phyloP scores from a whole-genome alignment of 2,888 invertebrate genomes.

The Campaea margaritaria region DNA sequence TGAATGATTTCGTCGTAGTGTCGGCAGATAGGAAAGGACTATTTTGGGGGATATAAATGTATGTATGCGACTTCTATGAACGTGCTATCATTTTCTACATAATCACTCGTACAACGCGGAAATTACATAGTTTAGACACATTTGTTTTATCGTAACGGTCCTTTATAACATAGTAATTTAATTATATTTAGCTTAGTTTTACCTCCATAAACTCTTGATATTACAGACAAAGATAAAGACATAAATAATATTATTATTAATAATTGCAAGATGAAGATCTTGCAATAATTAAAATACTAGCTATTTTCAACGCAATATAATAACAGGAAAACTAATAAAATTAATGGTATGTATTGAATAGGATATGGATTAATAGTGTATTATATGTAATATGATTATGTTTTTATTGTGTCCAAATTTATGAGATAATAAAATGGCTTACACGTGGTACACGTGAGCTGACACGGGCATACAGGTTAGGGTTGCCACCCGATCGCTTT shows the following conservation, averaged over 20 bases:
- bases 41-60: background rate
- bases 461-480: slow-evolving; percentile 29
- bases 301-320: slow-evolving; percentile 29
- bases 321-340: slow-evolving; percentile 42
- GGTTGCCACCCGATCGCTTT: slow-evolving; percentile 23
- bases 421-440: slow-evolving; percentile 41
- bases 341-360: slow-evolving; percentile 34
- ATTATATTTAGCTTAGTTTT: background rate
- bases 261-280: slow-evolving; percentile 26
- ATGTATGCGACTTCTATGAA: background rate
- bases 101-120: too few relatives aligned
- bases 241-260: slow-evolving; percentile 27
- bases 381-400: slow-evolving; percentile 38
- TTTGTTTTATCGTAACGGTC: too few relatives aligned
- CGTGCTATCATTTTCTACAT: background rate
- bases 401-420: slow-evolving; percentile 42
- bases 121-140: too few relatives aligned
- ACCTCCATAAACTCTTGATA: slow-evolving; percentile 2
- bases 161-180: background rate
- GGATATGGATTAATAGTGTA: slow-evolving; percentile 39
- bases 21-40: slow-evolving; percentile 11
- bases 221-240: slow-evolving; percentile 27
- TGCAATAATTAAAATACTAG: slow-evolving; percentile 31
- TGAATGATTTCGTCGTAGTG: slow-evolving; percentile 16
- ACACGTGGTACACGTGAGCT: slow-evolving; percentile 38